These are phyloP conservation scores for Drosophila albomicans DNA, from an alignment of 1,140 invertebrate species.

Conservation along the genomic window DNA sequence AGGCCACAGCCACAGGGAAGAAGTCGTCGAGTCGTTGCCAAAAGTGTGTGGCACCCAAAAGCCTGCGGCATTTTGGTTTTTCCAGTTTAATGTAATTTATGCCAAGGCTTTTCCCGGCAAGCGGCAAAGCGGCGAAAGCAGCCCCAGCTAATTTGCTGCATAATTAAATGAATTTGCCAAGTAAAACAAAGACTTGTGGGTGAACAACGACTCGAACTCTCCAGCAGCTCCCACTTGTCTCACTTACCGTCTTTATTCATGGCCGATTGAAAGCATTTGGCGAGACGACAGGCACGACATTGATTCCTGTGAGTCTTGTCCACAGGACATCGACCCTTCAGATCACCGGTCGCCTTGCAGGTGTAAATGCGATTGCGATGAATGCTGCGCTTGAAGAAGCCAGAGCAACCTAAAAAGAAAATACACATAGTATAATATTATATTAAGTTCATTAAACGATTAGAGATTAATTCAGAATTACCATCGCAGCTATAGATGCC, in stretches of 20 bases:
- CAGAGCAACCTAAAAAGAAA: conserved; percentile 92
- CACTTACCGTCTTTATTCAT: conserved; percentile 99
- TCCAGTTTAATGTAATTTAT: conserved; percentile 76
- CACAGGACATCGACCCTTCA: conserved; percentile 97
- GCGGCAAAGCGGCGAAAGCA: conserved; percentile 22
- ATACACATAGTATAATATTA: neutral
- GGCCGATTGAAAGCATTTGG: conserved; percentile 98
- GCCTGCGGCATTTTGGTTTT: conserved; percentile 75
- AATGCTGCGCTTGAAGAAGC: conserved; percentile 98
- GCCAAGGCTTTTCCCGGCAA: conserved; percentile 39
- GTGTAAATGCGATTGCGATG: conserved; percentile 98
- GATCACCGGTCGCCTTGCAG: conserved; percentile 96
- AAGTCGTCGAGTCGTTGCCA: conserved; percentile 11
- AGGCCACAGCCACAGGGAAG: conserved; percentile 16
- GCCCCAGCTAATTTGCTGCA: conserved; percentile 73
- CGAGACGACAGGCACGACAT: conserved; percentile 97
- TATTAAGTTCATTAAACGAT: neutral
- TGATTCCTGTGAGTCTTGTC: conserved; percentile 99
- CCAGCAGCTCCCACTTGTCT: neutral
- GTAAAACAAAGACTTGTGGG: conserved; percentile 71
- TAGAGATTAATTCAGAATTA: conserved; percentile 85
- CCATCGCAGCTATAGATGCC: conserved; percentile 99
- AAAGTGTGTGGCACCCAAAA: conserved; percentile 43
- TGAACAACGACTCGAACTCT: neutral
- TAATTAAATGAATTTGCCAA: conserved; percentile 77